Evolutionary conservation across 2,888 invertebrate genomes (phyloP), one percentile per base, ranked within the genome.

Genomic region (Meliscaeva auricollis): DNA sequence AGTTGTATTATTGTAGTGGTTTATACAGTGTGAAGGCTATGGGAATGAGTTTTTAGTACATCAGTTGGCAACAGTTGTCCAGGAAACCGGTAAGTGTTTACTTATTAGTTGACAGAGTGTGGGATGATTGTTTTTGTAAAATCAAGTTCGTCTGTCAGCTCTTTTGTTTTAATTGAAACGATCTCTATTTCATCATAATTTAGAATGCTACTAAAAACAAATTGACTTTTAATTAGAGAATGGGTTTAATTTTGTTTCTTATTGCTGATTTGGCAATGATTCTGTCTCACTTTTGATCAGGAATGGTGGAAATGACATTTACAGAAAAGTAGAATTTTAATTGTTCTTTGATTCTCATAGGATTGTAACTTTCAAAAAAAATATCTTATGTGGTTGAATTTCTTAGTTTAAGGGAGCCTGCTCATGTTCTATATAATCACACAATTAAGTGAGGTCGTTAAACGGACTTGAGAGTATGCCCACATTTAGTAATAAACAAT

Each of bases 11-110:
- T 64, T 74, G 26, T 75, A 11, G 38, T 54, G n/a, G 52, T 64
- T 32, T 15, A 54, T 56, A 5, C 11, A 26, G 5, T 13, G 9
- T 70, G 76, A 75, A 81, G 75, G 75, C 74, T 80, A 35, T 80
- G 80, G 69, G 80, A 80, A 80, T 75, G 64, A 15, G 60, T 73
- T 79, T 38, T 79, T 44, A 73, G 17, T 64, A 20, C 8, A 32
- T 26, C 26, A 50, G 32, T 22, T 35, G 48, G 46, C 22, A 74
- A 62, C 35, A 54, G 54, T 74, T 35, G 62, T 62, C 68, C 75
- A 70, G 81, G 69, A 81, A 81, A 81, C 70, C 64, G 81, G 70
- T 81, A 75, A 70, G 44, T 75, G 75, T 17, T 17, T 54, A 17
- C 48, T 7, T 54, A 26, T 6, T 26, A 50, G 22, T 58, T 66